Conservation (phyloP, 2,113 vertebrate species). For the Ceyx margarethae region DNA sequence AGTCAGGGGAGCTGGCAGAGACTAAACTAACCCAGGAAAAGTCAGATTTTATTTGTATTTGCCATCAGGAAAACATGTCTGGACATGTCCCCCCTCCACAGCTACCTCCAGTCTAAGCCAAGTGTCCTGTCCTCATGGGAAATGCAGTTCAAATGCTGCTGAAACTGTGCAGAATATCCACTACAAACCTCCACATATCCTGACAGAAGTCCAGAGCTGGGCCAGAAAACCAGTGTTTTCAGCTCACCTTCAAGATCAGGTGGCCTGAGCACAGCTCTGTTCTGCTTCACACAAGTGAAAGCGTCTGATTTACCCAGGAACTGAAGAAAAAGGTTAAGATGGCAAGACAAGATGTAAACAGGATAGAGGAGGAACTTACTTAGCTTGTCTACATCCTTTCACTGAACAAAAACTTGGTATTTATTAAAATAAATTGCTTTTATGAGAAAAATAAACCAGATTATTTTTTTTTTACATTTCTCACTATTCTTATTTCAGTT, state of each 20-base stretch:
- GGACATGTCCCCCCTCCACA: not conserved
- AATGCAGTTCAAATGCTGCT: not conserved
- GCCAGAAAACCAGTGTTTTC: not conserved
- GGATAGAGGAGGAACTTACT: not conserved
- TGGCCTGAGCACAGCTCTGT: not conserved
- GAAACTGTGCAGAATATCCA: not conserved
- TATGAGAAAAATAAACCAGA: not conserved
- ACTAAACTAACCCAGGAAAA: rapidly evolving
- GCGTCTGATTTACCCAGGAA: not conserved
- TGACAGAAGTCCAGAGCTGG: not conserved
- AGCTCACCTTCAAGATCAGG: not conserved
- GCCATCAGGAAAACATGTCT: not conserved
- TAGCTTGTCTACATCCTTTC: not conserved
- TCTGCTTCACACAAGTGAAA: not conserved
- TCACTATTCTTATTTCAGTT: not conserved
- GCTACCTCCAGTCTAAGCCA: not conserved
- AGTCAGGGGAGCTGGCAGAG: not conserved
- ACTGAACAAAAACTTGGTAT: not conserved
- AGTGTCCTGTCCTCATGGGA: not conserved
- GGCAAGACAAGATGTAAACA: not conserved
- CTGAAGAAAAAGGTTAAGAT: not conserved
- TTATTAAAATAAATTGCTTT: not conserved
- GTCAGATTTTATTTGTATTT: not conserved
- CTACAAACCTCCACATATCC: not conserved
- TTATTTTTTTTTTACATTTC: not conserved